These are phyloP conservation scores for Tipula helvola DNA, from an alignment of 2,888 invertebrate species.

Conservation along the genomic window DNA sequence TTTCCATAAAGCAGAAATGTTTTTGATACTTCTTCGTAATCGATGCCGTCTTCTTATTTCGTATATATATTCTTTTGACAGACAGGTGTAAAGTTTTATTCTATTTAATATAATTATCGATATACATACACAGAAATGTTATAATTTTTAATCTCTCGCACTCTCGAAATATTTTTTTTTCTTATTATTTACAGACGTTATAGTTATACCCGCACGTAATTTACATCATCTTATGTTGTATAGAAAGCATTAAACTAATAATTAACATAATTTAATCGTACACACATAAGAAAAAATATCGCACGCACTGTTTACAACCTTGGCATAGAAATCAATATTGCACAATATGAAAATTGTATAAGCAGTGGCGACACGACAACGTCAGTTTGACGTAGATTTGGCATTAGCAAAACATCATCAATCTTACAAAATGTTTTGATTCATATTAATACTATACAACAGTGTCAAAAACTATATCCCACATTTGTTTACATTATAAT, in stretches of 20 bases:
- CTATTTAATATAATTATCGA: background rate
- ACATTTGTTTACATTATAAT: background rate
- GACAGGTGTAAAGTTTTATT: background rate
- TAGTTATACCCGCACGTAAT: background rate
- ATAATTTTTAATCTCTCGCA: background rate
- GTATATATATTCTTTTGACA: background rate
- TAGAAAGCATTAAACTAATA: background rate
- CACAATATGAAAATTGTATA: background rate
- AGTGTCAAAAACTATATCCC: background rate
- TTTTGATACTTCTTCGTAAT: background rate
- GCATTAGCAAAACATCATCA: background rate
- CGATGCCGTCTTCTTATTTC: background rate
- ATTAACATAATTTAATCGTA: background rate
- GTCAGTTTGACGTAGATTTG: background rate
- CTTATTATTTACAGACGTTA: background rate
- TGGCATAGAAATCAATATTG: background rate
- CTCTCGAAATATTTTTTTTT: background rate
- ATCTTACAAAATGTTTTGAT: background rate
- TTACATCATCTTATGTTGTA: background rate
- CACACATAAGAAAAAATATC: background rate
- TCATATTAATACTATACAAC: background rate
- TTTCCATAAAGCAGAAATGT: background rate
- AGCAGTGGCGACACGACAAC: background rate
- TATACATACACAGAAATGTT: background rate
- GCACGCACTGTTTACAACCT: background rate